phyloP scores from a whole-genome alignment of 2,888 invertebrate genomes.

The Xanthia togata region DNA sequence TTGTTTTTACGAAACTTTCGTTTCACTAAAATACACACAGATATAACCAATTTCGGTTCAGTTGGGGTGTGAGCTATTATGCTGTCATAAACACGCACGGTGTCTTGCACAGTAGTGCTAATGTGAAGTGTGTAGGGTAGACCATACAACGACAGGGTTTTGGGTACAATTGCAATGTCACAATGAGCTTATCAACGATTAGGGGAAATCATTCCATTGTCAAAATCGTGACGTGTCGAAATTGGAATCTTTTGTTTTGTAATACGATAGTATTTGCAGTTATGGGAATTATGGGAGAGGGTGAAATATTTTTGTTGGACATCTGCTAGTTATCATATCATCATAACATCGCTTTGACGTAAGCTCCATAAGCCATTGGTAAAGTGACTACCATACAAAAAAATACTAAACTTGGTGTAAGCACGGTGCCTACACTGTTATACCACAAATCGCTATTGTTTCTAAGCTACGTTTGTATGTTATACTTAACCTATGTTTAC shows the following conservation, averaged over 20 bases:
- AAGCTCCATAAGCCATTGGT: neutral
- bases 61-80: conserved; percentile 87
- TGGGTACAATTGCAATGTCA: conserved; percentile 70
- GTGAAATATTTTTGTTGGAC: conserved; percentile 36
- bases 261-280: conserved; percentile 56
- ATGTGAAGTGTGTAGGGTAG: conserved; percentile 52
- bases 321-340: conserved; percentile 44
- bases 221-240: conserved; percentile 57
- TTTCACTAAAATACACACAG: conserved; percentile 76
- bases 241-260: conserved; percentile 60
- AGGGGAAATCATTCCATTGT: conserved; percentile 65
- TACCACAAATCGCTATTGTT: neutral
- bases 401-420: neutral
- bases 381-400: neutral
- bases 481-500: neutral
- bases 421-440: neutral
- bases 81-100: conserved; percentile 86
- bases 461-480: no score
- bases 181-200: conserved; percentile 65
- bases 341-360: neutral
- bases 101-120: conserved; percentile 72
- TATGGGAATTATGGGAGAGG: conserved; percentile 21
- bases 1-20: conserved; percentile 52
- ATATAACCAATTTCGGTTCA: conserved; percentile 80
- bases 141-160: conserved; percentile 54